These are phyloP conservation scores for Sylvilagus bachmani DNA, from an alignment of 2,113 vertebrate genomes.

Conservation along the genomic window DNA sequence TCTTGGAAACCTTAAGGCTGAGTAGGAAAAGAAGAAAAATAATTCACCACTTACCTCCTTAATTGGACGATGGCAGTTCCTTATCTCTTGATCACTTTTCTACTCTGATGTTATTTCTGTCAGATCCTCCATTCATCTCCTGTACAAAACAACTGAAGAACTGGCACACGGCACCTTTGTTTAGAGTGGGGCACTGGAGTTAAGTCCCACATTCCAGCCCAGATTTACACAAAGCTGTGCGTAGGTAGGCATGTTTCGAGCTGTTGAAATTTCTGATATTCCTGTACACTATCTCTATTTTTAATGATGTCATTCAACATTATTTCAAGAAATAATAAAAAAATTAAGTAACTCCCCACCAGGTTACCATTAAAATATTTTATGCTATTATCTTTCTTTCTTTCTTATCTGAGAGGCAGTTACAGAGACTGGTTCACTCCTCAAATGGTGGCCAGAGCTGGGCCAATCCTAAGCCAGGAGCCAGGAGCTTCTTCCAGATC, in stretches of 20 bases:
- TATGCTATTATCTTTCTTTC: neutral
- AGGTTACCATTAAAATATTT: neutral
- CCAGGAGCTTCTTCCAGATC: too few relatives aligned
- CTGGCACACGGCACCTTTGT: neutral
- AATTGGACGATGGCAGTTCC: neutral
- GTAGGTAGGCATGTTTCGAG: neutral
- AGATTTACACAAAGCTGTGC: neutral
- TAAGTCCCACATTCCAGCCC: neutral
- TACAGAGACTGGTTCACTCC: too few relatives aligned
- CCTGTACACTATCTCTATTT: neutral
- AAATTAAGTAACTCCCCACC: neutral
- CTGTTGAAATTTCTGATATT: neutral
- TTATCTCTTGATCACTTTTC: neutral
- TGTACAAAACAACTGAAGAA: neutral
- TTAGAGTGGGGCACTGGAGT: neutral
- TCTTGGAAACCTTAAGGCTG: neutral
- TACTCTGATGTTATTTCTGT: neutral
- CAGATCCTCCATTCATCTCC: neutral
- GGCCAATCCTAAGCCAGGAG: too few relatives aligned
- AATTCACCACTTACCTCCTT: neutral
- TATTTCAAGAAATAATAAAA: constrained; percentile 16
- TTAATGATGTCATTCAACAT: neutral
- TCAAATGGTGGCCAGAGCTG: too few relatives aligned
- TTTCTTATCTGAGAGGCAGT: neutral
- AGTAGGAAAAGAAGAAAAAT: neutral